Percentiles rank a stretch among this genome's conserved stretches.
Conservation (phyloP, 2,797 vertebrate genomes). For the Rousettus madagascariensis region DNA sequence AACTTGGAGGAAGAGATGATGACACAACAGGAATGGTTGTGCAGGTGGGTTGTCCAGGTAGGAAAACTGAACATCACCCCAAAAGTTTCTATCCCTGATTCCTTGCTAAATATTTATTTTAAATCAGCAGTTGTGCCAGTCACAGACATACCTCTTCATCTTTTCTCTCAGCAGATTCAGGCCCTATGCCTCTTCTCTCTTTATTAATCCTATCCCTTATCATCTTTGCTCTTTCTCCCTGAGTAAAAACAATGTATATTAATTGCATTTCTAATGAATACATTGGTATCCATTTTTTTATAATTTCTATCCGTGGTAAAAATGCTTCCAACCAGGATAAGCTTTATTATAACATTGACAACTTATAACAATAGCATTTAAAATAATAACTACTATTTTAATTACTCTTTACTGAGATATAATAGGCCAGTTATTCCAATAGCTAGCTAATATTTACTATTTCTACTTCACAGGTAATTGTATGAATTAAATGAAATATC, state of each 20-base stretch:
- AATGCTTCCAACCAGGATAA: constrained; percentile 55
- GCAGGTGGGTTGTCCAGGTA: too few species aligned
- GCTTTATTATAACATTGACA: constrained; percentile 51
- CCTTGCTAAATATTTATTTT: background rate
- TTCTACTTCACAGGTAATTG: constrained; percentile 37
- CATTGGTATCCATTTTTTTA: constrained; percentile 29
- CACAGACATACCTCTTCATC: background rate
- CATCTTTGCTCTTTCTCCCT: background rate
- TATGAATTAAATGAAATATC: background rate
- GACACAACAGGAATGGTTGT: background rate
- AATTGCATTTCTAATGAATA: constrained; percentile 27
- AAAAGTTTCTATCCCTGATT: background rate
- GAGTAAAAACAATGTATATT: background rate
- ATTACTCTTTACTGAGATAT: constrained; percentile 48
- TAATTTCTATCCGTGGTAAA: constrained; percentile 68
- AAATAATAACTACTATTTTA: constrained; percentile 68
- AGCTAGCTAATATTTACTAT: constrained; percentile 52
- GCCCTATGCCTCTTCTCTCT: accelerated
- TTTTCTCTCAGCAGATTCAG: background rate
- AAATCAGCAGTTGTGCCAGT: background rate
- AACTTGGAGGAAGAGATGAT: background rate
- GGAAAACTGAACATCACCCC: background rate
- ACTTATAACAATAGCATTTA: constrained; percentile 56
- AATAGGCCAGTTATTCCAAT: constrained; percentile 33
- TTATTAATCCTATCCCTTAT: background rate